Evolutionary conservation across 37 sponge, comb jelly and placozoan genomes (phyloP).

Genomic region (Spongilla lacustris): DNA sequence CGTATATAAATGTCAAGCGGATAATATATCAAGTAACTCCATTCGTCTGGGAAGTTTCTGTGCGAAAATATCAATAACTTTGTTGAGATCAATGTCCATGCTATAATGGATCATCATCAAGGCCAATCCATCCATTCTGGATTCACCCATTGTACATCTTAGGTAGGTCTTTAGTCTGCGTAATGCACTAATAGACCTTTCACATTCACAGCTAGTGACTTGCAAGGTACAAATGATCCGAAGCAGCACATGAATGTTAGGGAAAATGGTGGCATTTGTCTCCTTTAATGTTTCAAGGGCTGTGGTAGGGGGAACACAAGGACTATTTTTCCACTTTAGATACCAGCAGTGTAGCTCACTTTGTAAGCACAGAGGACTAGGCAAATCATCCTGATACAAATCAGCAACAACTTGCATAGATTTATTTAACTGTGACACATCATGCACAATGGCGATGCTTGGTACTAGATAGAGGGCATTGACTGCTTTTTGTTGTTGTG

Average conservation of each 20-base stretch:
- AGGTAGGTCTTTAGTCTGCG: slow-evolving; percentile 48
- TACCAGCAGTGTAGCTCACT: slow-evolving; percentile 52
- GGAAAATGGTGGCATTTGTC: slow-evolving; percentile 16
- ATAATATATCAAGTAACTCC: not conserved
- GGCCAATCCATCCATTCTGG: slow-evolving; percentile 45
- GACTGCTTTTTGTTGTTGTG: slow-evolving; percentile 18
- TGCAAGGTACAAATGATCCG: slow-evolving; percentile 29
- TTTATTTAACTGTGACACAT: not conserved
- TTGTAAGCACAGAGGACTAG: slow-evolving; percentile 5
- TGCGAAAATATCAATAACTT: slow-evolving; percentile 31
- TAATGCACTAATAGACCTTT: slow-evolving; percentile 32
- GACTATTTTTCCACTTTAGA: slow-evolving; percentile 4
- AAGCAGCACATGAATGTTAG: slow-evolving; percentile 22
- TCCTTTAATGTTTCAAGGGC: slow-evolving; percentile 14
- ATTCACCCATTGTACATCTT: slow-evolving; percentile 43
- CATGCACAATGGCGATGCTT: slow-evolving; percentile 1
- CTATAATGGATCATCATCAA: slow-evolving; percentile 36
- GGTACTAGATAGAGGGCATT: slow-evolving; percentile 28
- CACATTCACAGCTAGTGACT: slow-evolving; percentile 46
- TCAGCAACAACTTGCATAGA: slow-evolving; percentile 15
- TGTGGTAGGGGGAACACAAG: slow-evolving; percentile 27
- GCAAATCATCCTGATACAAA: slow-evolving; percentile 26
- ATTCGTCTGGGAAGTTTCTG: slow-evolving; percentile 22
- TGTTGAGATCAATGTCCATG: slow-evolving; percentile 19
- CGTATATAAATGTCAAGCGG: too few species aligned